Evolutionary conservation across 2,797 vertebrate species (phyloP), one percentile per base, ranked within the genome.

Genomic region (Acridotheres tristis): DNA sequence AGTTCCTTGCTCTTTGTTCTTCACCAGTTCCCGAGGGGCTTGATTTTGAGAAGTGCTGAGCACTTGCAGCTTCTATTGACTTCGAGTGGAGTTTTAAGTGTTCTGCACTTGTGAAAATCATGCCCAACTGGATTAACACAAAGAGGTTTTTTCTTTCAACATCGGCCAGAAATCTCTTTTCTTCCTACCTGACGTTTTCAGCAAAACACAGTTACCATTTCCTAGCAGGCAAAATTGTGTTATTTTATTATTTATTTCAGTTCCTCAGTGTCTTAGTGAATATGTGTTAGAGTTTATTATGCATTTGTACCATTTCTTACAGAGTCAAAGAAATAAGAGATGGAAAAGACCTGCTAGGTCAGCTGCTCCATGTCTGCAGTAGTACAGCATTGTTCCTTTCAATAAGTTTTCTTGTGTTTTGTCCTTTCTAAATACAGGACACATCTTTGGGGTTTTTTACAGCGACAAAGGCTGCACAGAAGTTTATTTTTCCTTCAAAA

Each of bases 1-100:
- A 96, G 93, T 94, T 96, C 93, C 65, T 95, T 94, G 95, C 88
- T 96, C 95, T 96, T 97, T 97, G 96, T 97, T 96, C 96, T 85
- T 96, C 67, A 79, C 57, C 83, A 38, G 71, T 27, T 95, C 89
- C 96, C 74, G 0, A 95, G 93, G 94, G 95, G 77, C 80, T 94
- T 91, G 94, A 94, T 95, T 96, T 96, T 94, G 93, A 94, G 88
- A 85, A 96, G 94, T 80, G 88, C 89, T 95, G 94, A 95, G 95
- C 94, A 95, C 91, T 95, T 94, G 91, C 94, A 96, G 96, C 91
- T 96, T 94, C 83, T 96, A 83, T 94, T 96, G 95, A 96, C 96
- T 97, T 96, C 83, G 88, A 96, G 94, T 96, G 93, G 83, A 96
- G 94, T 96, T 95, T 91, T 97, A 95, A 96, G 94, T 85, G 83